These are phyloP conservation scores for Pseudopodoces humilis DNA, from an alignment of 2,113 vertebrate species.

Conservation along the genomic window DNA sequence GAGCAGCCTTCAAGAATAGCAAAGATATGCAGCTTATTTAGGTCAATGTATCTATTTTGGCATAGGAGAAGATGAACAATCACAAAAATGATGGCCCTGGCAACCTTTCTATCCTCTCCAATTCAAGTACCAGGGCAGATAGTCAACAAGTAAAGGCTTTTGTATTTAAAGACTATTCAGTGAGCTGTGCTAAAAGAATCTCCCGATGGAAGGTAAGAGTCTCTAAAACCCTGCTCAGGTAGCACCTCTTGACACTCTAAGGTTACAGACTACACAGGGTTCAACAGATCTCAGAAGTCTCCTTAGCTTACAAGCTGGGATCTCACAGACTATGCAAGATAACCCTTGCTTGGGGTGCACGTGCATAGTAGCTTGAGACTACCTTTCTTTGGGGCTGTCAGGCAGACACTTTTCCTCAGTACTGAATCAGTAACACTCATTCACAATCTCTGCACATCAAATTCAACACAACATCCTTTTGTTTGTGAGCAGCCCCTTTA, in stretches of 20 bases:
- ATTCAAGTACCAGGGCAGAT: not conserved
- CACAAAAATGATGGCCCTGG: not conserved
- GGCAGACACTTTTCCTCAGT: not conserved
- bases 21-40: conserved; percentile 25
- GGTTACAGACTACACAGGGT: not conserved
- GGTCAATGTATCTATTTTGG: conserved; percentile 16
- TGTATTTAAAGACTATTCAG: not conserved
- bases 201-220: not conserved
- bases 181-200: not conserved
- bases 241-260: not conserved
- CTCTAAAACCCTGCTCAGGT: not conserved
- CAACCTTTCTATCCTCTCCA: not conserved
- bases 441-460: not conserved
- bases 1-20: not conserved
- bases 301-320: not conserved
- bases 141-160: not conserved
- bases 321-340: not conserved
- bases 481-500: not conserved
- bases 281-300: not conserved
- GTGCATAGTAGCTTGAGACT: not conserved
- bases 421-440: not conserved
- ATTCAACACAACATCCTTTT: not conserved
- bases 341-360: not conserved
- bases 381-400: not conserved
- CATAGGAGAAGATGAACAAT: not conserved